phyloP scores from a whole-genome alignment of 1,140 invertebrate species.

The Polypedilum vanderplanki region DNA sequence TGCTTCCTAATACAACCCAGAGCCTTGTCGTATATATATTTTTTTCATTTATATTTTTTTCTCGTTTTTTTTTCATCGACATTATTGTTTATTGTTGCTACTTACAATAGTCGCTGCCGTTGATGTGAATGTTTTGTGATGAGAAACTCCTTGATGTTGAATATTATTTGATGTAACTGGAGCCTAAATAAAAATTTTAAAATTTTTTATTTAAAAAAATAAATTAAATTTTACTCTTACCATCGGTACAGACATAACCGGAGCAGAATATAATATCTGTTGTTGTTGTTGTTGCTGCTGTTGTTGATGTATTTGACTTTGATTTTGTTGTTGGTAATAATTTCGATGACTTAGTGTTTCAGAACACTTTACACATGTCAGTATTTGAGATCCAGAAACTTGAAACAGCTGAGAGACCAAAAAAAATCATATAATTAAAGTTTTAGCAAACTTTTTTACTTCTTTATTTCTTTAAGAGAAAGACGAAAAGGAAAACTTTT shows the following conservation, averaged over 20 bases:
- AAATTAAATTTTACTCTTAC: not conserved
- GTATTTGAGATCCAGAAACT: constrained; percentile 44
- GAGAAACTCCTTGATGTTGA: constrained; percentile 16
- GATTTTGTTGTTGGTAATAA: constrained; percentile 23
- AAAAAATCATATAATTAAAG: not conserved
- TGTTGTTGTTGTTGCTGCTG: constrained; percentile 32
- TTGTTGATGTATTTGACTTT: constrained; percentile 31
- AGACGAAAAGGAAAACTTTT: too few relatives aligned
- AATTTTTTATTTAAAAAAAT: not conserved
- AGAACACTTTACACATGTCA: constrained; percentile 43
- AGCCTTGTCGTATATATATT: constrained; percentile 10
- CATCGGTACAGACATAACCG: not conserved
- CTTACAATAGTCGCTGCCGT: constrained; percentile 17
- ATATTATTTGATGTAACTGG: not conserved
- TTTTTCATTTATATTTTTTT: constrained; percentile 23
- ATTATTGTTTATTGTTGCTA: constrained; percentile 28
- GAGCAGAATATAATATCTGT: constrained; percentile 18
- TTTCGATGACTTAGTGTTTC: constrained; percentile 34
- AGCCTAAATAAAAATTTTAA: not conserved
- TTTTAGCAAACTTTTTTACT: too few relatives aligned
- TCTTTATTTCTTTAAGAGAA: too few relatives aligned
- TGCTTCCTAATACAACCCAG: not conserved
- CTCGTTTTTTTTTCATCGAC: constrained; percentile 10
- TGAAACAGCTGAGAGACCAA: constrained; percentile 39
- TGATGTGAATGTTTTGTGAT: constrained; percentile 26